These are phyloP conservation scores for Limnodromus scolopaceus DNA, from an alignment of 2,797 vertebrate species.

Conservation along the genomic window DNA sequence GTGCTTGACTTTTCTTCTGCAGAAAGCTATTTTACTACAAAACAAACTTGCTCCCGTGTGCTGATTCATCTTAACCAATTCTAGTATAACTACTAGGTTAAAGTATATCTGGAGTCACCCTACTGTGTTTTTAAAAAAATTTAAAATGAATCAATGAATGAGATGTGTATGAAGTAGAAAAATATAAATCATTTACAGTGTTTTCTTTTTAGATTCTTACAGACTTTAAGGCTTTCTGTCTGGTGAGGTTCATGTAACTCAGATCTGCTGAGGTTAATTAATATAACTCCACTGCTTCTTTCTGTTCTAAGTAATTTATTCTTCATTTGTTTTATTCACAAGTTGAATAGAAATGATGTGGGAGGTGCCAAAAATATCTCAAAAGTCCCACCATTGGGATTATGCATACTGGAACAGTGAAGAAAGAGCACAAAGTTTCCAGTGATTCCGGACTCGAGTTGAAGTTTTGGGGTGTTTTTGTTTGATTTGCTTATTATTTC, in stretches of 20 bases:
- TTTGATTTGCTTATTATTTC: neutral
- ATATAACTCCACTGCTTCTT: neutral
- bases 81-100: neutral
- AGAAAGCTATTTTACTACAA: neutral
- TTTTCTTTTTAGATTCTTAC: neutral
- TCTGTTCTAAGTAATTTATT: neutral
- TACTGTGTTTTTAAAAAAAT: neutral
- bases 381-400: slow-evolving; percentile 40
- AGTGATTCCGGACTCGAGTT: neutral
- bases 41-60: neutral
- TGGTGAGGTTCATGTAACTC: neutral
- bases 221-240: neutral
- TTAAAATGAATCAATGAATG: neutral
- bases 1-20: neutral
- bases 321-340: slow-evolving; percentile 48
- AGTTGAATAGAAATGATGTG: slow-evolving; percentile 56
- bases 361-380: slow-evolving; percentile 41
- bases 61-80: neutral
- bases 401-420: slow-evolving; percentile 37
- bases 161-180: neutral
- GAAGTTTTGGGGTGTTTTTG: neutral
- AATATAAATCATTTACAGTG: neutral
- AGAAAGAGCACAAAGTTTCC: neutral
- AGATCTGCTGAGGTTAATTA: neutral
- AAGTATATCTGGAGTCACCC: neutral